These are phyloP conservation scores for Monopis laevigella DNA, from an alignment of 2,888 invertebrate genomes.

Conservation along the genomic window DNA sequence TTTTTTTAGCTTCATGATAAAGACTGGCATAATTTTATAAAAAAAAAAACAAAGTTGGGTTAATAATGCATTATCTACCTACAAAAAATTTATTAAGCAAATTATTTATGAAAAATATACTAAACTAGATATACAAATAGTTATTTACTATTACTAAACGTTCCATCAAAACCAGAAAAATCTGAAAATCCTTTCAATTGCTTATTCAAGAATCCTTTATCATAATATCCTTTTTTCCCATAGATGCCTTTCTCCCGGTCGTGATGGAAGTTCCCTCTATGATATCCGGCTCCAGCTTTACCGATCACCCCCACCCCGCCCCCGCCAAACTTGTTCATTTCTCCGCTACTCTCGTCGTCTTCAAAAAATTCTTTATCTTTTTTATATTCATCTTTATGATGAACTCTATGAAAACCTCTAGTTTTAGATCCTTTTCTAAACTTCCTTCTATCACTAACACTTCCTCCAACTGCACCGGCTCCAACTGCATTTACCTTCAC, in stretches of 20 bases:
- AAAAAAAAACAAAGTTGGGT: no score
- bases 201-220: constrained; percentile 60
- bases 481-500: constrained; percentile 44
- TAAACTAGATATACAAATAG: neutral
- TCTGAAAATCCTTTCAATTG: constrained; percentile 52
- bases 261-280: constrained; percentile 43
- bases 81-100: no score
- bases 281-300: constrained; percentile 46
- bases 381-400: constrained; percentile 70
- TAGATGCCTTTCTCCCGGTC: constrained; percentile 50
- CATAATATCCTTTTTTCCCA: constrained; percentile 55
- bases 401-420: constrained; percentile 64
- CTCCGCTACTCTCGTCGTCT: constrained; percentile 60
- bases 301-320: constrained; percentile 51
- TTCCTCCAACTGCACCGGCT: constrained; percentile 41
- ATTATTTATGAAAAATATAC: no score
- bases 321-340: constrained; percentile 55
- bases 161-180: constrained; percentile 47
- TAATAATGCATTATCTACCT: no score
- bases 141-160: constrained; percentile 26
- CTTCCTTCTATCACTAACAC: constrained; percentile 50
- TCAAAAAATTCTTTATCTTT: constrained; percentile 69
- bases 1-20: no score
- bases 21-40: no score
- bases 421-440: constrained; percentile 67